A percentile compares a stretch with the other conserved stretches of the same genome.
Conservation (phyloP, 2,113 vertebrate species). For the Chaetodon trifascialis region DNA sequence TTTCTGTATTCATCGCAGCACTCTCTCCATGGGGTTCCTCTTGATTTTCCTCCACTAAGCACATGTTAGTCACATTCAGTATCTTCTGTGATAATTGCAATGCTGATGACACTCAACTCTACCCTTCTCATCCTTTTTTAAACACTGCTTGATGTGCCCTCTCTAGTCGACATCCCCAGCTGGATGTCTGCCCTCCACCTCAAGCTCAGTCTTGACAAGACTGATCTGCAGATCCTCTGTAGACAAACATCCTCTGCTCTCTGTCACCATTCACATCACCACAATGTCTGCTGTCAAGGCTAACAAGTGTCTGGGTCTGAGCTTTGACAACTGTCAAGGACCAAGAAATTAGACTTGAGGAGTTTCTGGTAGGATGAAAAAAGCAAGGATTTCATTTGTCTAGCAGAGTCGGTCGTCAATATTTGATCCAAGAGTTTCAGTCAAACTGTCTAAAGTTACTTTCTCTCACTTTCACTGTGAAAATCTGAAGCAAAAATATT, state of each 20-base stretch:
- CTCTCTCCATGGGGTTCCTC: slow-evolving; percentile 10
- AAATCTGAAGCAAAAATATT: not conserved
- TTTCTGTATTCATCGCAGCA: slow-evolving; percentile 8
- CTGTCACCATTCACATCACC: slow-evolving; percentile 38
- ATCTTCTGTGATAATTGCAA: slow-evolving; percentile 20
- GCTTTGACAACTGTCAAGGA: slow-evolving; percentile 43
- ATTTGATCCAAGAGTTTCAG: slow-evolving; percentile 19
- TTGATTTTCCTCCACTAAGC: slow-evolving; percentile 18
- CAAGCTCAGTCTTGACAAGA: slow-evolving; percentile 31
- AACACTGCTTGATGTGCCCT: slow-evolving; percentile 18
- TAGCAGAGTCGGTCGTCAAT: not conserved
- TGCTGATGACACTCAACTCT: slow-evolving; percentile 5
- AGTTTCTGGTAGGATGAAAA: slow-evolving; percentile 16
- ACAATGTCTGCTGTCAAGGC: slow-evolving; percentile 38
- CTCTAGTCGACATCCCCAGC: slow-evolving; percentile 1
- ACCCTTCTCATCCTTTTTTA: not conserved
- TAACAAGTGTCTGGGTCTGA: slow-evolving; percentile 39
- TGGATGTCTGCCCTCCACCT: slow-evolving; percentile 20
- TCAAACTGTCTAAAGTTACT: slow-evolving; percentile 6
- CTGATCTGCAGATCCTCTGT: slow-evolving; percentile 7
- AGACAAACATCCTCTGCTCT: slow-evolving; percentile 41
- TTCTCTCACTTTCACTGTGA: not conserved
- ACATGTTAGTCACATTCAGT: slow-evolving; percentile 6
- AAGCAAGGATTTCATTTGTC: slow-evolving; percentile 17
- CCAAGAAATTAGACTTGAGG: slow-evolving; percentile 39